Evolutionary conservation across 2,888 invertebrate genomes (phyloP).

Genomic region (Parasteatoda lunata): DNA sequence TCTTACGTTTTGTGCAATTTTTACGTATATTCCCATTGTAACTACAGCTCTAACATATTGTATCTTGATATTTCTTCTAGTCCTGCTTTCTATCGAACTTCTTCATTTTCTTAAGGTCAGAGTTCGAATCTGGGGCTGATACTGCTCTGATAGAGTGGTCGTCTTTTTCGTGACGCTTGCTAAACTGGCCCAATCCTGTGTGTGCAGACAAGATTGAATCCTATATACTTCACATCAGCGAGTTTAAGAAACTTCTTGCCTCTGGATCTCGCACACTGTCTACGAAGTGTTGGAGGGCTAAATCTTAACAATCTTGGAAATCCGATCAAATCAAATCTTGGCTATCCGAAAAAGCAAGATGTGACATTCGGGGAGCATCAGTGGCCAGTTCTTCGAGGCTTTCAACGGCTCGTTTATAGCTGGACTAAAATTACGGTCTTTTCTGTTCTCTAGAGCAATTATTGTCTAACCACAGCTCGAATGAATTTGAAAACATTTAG

Average conservation of each 20-base stretch:
- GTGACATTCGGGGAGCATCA: neutral
- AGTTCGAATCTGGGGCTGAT: neutral
- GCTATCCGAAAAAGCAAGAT: neutral
- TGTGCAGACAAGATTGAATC: neutral
- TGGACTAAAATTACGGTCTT: neutral
- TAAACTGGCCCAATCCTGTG: neutral
- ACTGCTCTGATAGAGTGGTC: neutral
- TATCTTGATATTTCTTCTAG: neutral
- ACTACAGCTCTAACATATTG: neutral
- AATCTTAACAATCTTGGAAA: neutral
- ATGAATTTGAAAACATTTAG: neutral
- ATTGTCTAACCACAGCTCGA: neutral
- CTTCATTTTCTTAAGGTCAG: neutral
- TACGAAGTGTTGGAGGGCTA: neutral
- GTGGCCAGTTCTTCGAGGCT: neutral
- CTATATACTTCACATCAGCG: neutral
- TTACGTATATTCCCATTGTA: neutral
- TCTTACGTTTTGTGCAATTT: neutral
- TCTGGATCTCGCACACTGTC: neutral
- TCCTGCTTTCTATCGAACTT: neutral
- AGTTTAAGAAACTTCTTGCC: neutral
- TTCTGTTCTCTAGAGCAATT: neutral
- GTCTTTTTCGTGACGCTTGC: neutral
- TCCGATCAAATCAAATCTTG: neutral
- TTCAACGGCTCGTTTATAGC: neutral